Percentiles rank a stretch among this genome's conserved stretches.
Evolutionary conservation across 64 coral and sea anemone genomes (phyloP).

Genomic region (Acropora tenuis): DNA sequence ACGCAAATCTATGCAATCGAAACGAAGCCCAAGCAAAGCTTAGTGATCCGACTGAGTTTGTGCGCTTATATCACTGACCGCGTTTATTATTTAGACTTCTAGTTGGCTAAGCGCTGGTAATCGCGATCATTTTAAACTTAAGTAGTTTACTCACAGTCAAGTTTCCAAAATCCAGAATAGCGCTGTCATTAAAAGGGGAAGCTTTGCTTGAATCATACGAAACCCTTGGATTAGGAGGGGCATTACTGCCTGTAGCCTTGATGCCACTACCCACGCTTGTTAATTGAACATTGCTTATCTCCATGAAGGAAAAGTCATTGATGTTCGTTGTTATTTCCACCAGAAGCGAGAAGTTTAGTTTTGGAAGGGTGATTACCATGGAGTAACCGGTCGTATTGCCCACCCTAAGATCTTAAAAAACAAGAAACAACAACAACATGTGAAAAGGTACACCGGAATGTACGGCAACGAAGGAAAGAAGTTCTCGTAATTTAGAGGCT

Average conservation of each 20-base stretch:
- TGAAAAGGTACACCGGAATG: background rate
- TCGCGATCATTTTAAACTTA: too few relatives aligned
- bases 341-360: conserved; percentile 75
- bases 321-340: conserved; percentile 83
- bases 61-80: too few relatives aligned
- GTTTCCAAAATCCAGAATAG: conserved; percentile 86
- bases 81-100: too few relatives aligned
- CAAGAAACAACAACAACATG: background rate
- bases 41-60: too few relatives aligned
- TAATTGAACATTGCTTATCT: conserved; percentile 64
- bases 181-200: conserved; percentile 65
- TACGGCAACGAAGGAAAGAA: background rate
- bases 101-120: too few relatives aligned
- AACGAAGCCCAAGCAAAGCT: too few relatives aligned
- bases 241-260: background rate
- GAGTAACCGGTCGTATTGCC: conserved; percentile 65
- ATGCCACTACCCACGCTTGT: conserved; percentile 44
- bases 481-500: too few relatives aligned
- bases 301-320: conserved; percentile 96
- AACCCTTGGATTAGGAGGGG: background rate
- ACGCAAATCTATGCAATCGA: too few relatives aligned
- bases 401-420: conserved; percentile 60
- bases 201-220: conserved; percentile 42
- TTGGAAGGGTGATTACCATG: conserved; percentile 76
- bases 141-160: conserved; percentile 62